Evolutionary conservation across 2,113 vertebrate species (phyloP).

Genomic region (Fregata magnificens): DNA sequence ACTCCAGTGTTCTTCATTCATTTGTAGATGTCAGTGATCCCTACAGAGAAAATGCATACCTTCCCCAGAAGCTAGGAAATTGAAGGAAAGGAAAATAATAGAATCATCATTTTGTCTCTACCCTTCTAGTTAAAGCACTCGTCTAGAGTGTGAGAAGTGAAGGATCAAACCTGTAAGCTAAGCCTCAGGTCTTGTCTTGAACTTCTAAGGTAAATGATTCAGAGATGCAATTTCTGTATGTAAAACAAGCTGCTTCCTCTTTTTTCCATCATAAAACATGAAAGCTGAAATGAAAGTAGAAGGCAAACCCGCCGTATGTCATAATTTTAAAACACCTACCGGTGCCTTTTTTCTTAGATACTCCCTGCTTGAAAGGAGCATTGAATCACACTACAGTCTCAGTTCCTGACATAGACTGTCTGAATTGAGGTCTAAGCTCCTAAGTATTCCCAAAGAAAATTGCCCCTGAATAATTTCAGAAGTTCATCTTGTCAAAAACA

Average conservation of each 20-base stretch:
- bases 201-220: neutral
- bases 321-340: neutral
- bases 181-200: neutral
- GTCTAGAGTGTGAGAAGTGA: neutral
- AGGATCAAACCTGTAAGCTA: neutral
- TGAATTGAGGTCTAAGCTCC: neutral
- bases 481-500: neutral
- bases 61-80: neutral
- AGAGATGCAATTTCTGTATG: neutral
- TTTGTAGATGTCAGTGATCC: neutral
- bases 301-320: neutral
- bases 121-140: neutral
- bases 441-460: neutral
- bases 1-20: neutral
- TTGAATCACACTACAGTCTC: neutral
- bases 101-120: neutral
- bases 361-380: neutral
- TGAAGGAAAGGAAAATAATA: neutral
- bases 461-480: neutral
- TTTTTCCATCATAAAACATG: neutral
- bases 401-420: neutral
- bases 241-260: neutral
- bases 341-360: neutral
- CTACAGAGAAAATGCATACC: neutral
- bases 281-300: neutral